These are phyloP conservation scores for Hylomyscus alleni DNA, from an alignment of 2,797 vertebrate genomes.

Conservation along the genomic window DNA sequence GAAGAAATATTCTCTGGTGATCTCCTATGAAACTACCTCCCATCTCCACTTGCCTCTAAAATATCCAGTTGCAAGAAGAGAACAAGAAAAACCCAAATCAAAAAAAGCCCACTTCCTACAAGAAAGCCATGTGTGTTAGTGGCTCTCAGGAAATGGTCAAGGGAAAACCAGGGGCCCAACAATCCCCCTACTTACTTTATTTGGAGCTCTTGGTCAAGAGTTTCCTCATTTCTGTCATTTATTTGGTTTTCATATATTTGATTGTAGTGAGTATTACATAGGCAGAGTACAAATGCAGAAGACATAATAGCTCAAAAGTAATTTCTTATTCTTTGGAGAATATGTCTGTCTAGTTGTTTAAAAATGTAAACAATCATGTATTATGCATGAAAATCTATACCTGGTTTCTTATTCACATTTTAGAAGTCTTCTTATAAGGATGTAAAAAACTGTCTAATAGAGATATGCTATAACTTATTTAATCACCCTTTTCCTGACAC, in stretches of 20 bases:
- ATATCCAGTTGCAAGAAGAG: not conserved
- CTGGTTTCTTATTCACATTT: not conserved
- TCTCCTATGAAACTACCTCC: not conserved
- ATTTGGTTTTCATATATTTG: slow-evolving; percentile 31
- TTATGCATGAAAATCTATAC: not conserved
- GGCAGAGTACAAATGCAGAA: not conserved
- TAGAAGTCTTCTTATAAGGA: slow-evolving; percentile 32
- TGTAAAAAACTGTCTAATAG: not conserved
- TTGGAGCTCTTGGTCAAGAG: not conserved
- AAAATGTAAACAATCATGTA: not conserved
- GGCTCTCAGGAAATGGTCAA: not conserved
- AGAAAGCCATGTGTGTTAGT: not conserved
- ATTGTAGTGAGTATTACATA: not conserved
- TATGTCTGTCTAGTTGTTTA: slow-evolving; percentile 8
- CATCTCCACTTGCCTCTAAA: not conserved
- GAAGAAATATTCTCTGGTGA: slow-evolving; percentile 13
- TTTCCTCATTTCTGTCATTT: slow-evolving; percentile 43
- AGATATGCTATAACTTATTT: slow-evolving; percentile 31
- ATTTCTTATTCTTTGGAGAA: slow-evolving; percentile 53
- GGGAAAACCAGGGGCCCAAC: not conserved
- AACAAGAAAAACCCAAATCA: not conserved
- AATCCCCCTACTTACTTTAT: not conserved
- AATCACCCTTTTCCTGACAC: slow-evolving; percentile 35
- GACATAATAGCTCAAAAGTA: not conserved
- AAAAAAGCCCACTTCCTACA: not conserved